Evolutionary conservation across 2,888 invertebrate genomes (phyloP).

Genomic region (Drepana falcataria): DNA sequence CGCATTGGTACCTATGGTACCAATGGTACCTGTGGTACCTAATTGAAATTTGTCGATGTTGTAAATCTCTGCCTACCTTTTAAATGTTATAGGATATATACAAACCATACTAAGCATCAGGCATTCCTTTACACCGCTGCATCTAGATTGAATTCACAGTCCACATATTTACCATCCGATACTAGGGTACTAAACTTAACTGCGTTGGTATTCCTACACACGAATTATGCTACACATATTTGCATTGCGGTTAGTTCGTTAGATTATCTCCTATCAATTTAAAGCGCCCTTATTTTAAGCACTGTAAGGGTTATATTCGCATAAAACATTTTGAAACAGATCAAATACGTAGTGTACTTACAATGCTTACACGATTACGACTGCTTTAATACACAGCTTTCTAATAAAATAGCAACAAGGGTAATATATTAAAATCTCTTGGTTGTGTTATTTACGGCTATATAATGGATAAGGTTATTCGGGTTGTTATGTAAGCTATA

Average conservation of each 20-base stretch:
- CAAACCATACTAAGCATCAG: neutral
- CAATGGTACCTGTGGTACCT: no score
- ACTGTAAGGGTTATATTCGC: neutral
- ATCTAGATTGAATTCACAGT: conserved; percentile 12
- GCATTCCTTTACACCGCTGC: neutral
- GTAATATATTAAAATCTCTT: neutral
- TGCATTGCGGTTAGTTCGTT: neutral
- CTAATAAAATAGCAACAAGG: neutral
- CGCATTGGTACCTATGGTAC: no score
- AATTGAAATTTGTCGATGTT: no score
- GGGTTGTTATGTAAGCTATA: neutral
- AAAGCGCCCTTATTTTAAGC: neutral
- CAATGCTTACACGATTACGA: neutral
- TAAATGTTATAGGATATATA: no score
- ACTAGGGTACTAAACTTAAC: neutral
- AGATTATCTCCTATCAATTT: neutral
- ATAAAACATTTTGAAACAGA: neutral
- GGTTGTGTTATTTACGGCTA: neutral
- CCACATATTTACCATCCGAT: conserved; percentile 7
- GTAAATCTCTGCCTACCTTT: no score
- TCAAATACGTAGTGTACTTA: neutral
- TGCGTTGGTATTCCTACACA: conserved; percentile 1
- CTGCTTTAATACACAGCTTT: neutral
- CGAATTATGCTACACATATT: conserved; percentile 1
- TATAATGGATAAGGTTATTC: neutral